Conservation (phyloP, 2,113 vertebrate species). For the Cervus canadensis region DNA sequence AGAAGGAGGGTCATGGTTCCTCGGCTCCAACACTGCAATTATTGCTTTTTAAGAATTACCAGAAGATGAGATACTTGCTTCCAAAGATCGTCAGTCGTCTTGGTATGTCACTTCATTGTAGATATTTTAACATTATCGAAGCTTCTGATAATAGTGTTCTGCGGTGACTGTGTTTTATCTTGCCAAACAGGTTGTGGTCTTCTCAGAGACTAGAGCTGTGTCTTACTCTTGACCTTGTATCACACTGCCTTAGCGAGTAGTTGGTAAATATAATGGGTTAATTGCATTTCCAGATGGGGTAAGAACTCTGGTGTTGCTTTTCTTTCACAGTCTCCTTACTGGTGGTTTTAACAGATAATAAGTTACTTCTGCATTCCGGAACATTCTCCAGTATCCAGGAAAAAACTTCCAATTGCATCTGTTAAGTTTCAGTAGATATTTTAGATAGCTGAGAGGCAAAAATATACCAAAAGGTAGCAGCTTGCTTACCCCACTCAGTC, state of each 20-base stretch:
- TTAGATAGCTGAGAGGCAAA: not conserved
- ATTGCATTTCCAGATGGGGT: slow-evolving; percentile 30
- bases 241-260: slow-evolving; percentile 1
- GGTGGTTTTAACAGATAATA: slow-evolving; percentile 38
- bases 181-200: not conserved
- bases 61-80: slow-evolving; percentile 39
- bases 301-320: not conserved
- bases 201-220: not conserved
- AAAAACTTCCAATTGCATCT: not conserved
- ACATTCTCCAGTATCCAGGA: not conserved
- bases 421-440: slow-evolving; percentile 5
- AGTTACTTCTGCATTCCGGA: slow-evolving; percentile 16
- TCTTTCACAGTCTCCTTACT: slow-evolving; percentile 26
- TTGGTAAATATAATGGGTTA: not conserved
- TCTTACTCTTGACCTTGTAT: not conserved
- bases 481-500: not conserved
- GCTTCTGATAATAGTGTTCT: slow-evolving; percentile 1
- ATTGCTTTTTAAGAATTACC: slow-evolving; percentile 25
- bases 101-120: not conserved
- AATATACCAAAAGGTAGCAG: not conserved
- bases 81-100: not conserved
- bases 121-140: slow-evolving; percentile 47
- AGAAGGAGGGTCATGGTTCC: not conserved
- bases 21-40: not conserved
- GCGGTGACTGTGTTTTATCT: not conserved